Conservation (phyloP, 1,140 invertebrate species). For the Drosophila kurseongensis region DNA sequence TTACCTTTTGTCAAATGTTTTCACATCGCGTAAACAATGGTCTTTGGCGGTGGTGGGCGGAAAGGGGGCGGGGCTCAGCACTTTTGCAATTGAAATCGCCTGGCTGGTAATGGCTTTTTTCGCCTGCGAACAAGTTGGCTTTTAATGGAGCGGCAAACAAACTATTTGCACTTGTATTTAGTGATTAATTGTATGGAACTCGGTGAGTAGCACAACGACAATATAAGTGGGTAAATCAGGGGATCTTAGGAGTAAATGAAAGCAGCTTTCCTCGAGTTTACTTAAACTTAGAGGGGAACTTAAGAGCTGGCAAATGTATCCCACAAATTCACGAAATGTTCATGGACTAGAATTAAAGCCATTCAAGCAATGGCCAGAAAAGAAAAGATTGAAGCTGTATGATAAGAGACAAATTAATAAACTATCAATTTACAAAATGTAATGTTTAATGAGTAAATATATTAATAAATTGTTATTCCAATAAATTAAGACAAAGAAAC, state of each 20-base stretch:
- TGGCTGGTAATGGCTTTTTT: conserved; percentile 17
- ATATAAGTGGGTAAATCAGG: not conserved
- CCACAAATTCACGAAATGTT: no score
- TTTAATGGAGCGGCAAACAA: conserved; percentile 33
- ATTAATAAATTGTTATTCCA: no score
- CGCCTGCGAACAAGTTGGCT: conserved; percentile 8
- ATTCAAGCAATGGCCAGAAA: no score
- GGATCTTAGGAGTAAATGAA: not conserved
- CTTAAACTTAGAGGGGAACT: not conserved
- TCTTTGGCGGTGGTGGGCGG: not conserved
- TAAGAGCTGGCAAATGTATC: no score
- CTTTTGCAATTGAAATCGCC: conserved; percentile 31
- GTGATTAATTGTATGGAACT: conserved; percentile 36
- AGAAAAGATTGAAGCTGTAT: no score
- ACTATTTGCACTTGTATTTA: conserved; percentile 24
- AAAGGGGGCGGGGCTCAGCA: not conserved
- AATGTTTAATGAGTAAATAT: no score
- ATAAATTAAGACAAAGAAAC: no score
- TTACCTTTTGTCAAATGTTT: conserved; percentile 62
- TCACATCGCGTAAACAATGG: conserved; percentile 28
- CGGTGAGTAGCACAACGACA: not conserved
- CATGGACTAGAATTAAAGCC: no score
- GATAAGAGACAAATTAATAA: no score
- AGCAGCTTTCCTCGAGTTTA: not conserved
- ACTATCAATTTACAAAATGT: no score